These are phyloP conservation scores for Conus canariensis DNA, from an alignment of 2,888 invertebrate genomes.

Conservation along the genomic window DNA sequence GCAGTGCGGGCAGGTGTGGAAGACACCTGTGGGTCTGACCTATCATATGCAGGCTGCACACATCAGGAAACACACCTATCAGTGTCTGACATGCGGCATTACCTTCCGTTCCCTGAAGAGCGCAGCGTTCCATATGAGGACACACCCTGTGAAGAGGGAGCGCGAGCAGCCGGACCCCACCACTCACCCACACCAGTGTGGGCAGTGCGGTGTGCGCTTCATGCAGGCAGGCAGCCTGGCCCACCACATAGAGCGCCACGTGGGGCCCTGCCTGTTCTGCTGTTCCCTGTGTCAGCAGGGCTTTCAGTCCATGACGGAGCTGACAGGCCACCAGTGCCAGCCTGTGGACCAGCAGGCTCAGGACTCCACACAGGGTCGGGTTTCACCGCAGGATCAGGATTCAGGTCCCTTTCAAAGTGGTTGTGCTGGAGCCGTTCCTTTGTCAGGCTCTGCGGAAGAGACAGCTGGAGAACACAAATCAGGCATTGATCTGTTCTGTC, in stretches of 20 bases:
- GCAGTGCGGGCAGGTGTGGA: not conserved
- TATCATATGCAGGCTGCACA: not conserved
- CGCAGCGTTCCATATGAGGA: not conserved
- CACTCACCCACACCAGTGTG: constrained; percentile 12
- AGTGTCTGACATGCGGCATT: not conserved
- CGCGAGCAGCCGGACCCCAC: not conserved
- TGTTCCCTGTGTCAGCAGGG: constrained; percentile 1
- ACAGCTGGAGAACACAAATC: not conserved
- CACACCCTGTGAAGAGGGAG: not conserved
- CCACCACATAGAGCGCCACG: not conserved
- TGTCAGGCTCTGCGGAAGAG: not conserved
- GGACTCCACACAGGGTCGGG: not conserved
- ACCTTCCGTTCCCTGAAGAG: not conserved
- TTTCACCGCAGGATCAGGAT: not conserved
- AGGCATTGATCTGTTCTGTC: not conserved
- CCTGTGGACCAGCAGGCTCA: not conserved
- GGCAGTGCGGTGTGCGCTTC: not conserved
- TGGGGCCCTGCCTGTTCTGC: not conserved
- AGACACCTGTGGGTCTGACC: constrained; percentile 6
- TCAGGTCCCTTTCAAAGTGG: not conserved
- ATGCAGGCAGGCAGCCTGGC: constrained; percentile 18
- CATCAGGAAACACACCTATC: constrained; percentile 1
- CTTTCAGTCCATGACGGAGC: not conserved
- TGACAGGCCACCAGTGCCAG: constrained; percentile 11
- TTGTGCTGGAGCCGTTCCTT: not conserved